Evolutionary conservation across 1,140 invertebrate species (phyloP), one percentile per base, ranked within the genome.

Genomic region (Zaprionus africanus): DNA sequence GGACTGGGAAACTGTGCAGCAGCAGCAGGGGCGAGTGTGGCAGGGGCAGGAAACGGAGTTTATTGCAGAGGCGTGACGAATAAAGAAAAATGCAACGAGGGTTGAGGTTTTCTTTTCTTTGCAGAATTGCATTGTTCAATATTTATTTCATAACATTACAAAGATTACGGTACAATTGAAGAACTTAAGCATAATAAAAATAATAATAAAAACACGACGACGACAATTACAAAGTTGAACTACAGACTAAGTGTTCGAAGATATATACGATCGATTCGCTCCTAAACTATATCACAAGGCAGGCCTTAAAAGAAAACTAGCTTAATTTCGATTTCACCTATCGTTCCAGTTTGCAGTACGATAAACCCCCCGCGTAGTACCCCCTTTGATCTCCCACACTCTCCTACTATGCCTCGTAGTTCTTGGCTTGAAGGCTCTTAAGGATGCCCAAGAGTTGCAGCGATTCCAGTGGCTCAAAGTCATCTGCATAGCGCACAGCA

Each of bases 341-440:
- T 88, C 84, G 84, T 88, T 88, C 84, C 85, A 51, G 71, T 81
- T 74, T 90, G 84, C 84, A 88, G 84, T 88, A 77, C 80, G 81
- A 86, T 86, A 71, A 70, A 68, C 64, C 13, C 34, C 36, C 56
- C 3, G 12, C 46, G 38, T n/a, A 24, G 13, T 41, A 43, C 31
- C 46, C 46, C 56, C 49, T 34, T 11, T 34, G 9, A 26, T 15
- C 15, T 28, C 54, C 24, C 3, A 34, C 31, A 34, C 0, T 15
- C 34, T 41, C 0, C 34, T 9, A 15, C 19, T 79, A 91, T n/a
- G 81, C 76, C 65, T 92, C 86, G 46, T 77, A 87, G 64, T 63
- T 78, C 57, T 82, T 87, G 41, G 87, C 81, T 62, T 92, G 90
- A 53, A 92, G 74, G 59, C 79, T 84, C 57, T 87, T 87, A 1